phyloP scores from a whole-genome alignment of 1,140 invertebrate species.

The Anagrus nilaparvatae region DNA sequence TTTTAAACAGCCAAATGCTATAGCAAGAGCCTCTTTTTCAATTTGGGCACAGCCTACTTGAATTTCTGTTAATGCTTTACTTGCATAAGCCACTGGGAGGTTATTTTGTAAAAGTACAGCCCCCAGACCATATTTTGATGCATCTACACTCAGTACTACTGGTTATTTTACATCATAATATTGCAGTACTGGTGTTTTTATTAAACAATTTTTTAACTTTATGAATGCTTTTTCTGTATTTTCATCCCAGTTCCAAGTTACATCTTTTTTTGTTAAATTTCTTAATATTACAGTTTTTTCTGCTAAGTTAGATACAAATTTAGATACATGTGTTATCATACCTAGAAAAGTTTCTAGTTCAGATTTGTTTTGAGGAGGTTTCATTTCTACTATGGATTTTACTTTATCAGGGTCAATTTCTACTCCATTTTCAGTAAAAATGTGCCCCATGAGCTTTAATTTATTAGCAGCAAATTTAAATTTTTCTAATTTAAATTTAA shows the following conservation, averaged over 20 bases:
- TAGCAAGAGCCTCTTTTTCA: slow-evolving; percentile 42
- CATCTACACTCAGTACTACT: slow-evolving; percentile 24
- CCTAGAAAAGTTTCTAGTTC: slow-evolving; percentile 13
- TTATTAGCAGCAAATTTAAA: slow-evolving; percentile 1
- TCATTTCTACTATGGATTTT: slow-evolving; percentile 11
- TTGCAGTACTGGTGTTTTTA: slow-evolving; percentile 22
- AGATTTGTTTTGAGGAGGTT: slow-evolving; percentile 9
- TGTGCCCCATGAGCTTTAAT: slow-evolving; percentile 6
- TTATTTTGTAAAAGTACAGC: slow-evolving; percentile 24
- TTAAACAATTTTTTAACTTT: slow-evolving; percentile 21
- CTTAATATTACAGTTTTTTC: neutral
- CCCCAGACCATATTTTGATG: slow-evolving; percentile 27
- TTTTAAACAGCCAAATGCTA: slow-evolving; percentile 36
- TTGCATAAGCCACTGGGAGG: slow-evolving; percentile 28
- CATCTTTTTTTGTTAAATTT: slow-evolving; percentile 6
- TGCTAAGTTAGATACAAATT: slow-evolving; percentile 13
- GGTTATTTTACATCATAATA: slow-evolving; percentile 19
- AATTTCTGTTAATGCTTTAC: slow-evolving; percentile 19
- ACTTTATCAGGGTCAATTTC: slow-evolving; percentile 3
- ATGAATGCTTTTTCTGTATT: slow-evolving; percentile 13
- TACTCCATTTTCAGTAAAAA: slow-evolving; percentile 5
- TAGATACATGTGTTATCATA: slow-evolving; percentile 11
- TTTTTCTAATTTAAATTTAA: slow-evolving; percentile 1
- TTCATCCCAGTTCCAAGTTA: neutral
- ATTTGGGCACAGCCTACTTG: slow-evolving; percentile 32